A percentile compares a stretch with the other conserved stretches of the same genome.
phyloP scores from a whole-genome alignment of 2,797 vertebrate species.

The Miichthys miiuy region DNA sequence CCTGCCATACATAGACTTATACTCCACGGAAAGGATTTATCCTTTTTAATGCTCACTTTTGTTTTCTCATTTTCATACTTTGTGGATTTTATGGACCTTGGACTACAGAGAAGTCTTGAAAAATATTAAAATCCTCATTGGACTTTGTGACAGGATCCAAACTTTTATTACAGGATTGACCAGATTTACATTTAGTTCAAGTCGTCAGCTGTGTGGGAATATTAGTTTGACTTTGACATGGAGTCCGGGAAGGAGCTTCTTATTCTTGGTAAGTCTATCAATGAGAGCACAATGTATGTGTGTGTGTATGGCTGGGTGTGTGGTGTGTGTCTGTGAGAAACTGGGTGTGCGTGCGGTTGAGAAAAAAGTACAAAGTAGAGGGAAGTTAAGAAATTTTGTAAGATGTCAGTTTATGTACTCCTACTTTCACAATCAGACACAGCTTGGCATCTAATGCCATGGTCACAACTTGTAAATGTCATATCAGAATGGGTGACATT shows the following conservation, averaged over 20 bases:
- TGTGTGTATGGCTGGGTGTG: slow-evolving; percentile 7
- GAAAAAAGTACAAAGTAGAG: neutral
- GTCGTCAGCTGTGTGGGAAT: slow-evolving; percentile 7
- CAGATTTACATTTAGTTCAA: neutral
- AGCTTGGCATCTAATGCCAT: neutral
- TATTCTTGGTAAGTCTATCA: slow-evolving; percentile 71
- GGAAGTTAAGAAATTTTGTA: neutral
- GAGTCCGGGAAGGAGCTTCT: slow-evolving; percentile 54
- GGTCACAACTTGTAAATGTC: neutral
- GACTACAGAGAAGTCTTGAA: neutral
- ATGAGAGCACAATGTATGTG: slow-evolving; percentile 13
- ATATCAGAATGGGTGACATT: neutral
- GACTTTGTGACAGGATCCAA: slow-evolving; percentile 22
- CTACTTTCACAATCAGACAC: neutral
- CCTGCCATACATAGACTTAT: slow-evolving; percentile 4
- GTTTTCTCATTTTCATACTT: neutral
- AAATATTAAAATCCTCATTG: neutral
- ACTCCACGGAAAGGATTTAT: slow-evolving; percentile 1
- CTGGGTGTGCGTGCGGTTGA: slow-evolving; percentile 8
- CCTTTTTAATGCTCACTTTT: neutral
- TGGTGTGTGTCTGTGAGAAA: neutral
- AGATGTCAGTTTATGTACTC: neutral
- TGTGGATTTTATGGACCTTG: slow-evolving; percentile 24
- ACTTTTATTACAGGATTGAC: neutral
- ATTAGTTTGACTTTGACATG: slow-evolving; percentile 55